A percentile compares a stretch with the other conserved stretches of the same genome.
Evolutionary conservation across 2,797 vertebrate species (phyloP).

Genomic region (Premnoplex brunnescens): DNA sequence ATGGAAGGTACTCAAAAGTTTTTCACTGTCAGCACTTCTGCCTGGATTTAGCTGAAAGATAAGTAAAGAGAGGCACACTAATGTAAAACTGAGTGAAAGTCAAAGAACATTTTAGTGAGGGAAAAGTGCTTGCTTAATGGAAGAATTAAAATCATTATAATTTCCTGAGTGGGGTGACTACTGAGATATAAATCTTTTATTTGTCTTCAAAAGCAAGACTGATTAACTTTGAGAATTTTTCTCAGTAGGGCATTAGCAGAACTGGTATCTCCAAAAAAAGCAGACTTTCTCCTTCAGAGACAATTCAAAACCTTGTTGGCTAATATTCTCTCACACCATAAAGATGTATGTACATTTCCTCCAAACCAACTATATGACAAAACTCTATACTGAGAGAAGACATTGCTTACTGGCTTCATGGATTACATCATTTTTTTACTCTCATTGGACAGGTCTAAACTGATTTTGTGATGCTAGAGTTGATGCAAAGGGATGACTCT

Average conservation of each 20-base stretch:
- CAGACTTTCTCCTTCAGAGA: neutral
- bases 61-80: neutral
- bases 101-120: neutral
- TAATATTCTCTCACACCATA: neutral
- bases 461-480: neutral
- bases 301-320: neutral
- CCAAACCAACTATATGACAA: neutral
- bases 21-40: constrained; percentile 3
- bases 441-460: neutral
- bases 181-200: neutral
- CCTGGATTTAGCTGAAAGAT: neutral
- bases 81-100: neutral
- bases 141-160: neutral
- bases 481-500: neutral
- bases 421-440: neutral
- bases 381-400: neutral
- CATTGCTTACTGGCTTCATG: neutral
- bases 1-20: neutral
- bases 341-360: neutral
- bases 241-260: neutral
- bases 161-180: neutral
- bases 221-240: neutral
- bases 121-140: neutral
- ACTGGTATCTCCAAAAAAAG: neutral
- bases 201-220: neutral